phyloP scores from a whole-genome alignment of 2,888 invertebrate species.

The Apamea anceps region DNA sequence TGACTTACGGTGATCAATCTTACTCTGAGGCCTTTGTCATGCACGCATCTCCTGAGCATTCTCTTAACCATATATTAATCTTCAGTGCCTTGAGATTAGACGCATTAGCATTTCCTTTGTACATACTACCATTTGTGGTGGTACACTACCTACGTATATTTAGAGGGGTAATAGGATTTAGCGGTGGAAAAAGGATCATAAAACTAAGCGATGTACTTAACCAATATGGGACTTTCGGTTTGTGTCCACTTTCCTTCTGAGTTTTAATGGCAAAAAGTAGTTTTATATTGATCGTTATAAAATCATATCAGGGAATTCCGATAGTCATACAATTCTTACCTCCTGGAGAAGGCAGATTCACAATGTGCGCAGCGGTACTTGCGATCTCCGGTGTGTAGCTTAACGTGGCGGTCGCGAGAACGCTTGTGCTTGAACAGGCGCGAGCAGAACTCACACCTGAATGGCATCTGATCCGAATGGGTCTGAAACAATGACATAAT shows the following conservation, averaged over 20 bases:
- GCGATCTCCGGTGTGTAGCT: conserved; percentile 97
- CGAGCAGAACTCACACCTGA: conserved; percentile 97
- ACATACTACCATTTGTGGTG: conserved; percentile 35
- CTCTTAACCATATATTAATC: conserved; percentile 72
- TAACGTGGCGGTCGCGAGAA: conserved; percentile 97
- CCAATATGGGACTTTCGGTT: neutral
- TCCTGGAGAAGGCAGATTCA: conserved; percentile 97
- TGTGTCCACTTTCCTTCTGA: neutral
- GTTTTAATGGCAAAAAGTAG: neutral
- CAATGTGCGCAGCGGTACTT: conserved; percentile 97
- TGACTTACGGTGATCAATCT: conserved; percentile 86
- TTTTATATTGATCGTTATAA: neutral
- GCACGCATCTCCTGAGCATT: conserved; percentile 80
- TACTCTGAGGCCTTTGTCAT: conserved; percentile 80
- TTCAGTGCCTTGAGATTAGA: conserved; percentile 77
- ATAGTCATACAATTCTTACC: conserved; percentile 87
- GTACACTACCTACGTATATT: conserved; percentile 17
- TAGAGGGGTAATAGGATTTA: conserved; percentile 32
- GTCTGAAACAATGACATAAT: conserved; percentile 92
- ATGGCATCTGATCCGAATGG: conserved; percentile 97
- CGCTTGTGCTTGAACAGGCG: conserved; percentile 98
- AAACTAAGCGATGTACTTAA: neutral
- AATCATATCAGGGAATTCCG: neutral
- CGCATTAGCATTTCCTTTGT: conserved; percentile 76
- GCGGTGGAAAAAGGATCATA: neutral